Percentiles rank a stretch among this genome's conserved stretches.
phyloP scores from a whole-genome alignment of 2,888 invertebrate species.

The Frankliniella intonsa region DNA sequence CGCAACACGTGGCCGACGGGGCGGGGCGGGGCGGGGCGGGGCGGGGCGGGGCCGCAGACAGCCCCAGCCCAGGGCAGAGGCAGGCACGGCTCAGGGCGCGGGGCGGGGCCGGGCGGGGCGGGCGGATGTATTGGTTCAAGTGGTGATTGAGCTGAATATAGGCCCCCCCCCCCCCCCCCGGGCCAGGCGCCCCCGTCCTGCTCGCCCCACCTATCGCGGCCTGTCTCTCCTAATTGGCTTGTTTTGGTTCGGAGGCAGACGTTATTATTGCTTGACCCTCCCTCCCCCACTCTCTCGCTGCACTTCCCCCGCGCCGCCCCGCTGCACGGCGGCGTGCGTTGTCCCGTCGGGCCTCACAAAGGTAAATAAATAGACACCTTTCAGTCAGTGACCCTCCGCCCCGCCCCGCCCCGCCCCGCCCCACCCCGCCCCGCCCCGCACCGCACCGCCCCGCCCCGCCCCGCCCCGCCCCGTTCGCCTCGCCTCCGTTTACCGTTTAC shows the following conservation, averaged over 20 bases:
- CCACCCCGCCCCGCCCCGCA: neutral
- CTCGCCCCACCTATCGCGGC: neutral
- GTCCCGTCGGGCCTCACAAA: neutral
- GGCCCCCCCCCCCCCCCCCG: neutral
- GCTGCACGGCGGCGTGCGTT: neutral
- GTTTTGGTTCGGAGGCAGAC: conserved; percentile 4
- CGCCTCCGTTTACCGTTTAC: no score
- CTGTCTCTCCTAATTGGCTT: conserved; percentile 8
- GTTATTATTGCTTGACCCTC: neutral
- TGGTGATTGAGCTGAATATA: conserved; percentile 26
- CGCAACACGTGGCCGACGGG: neutral
- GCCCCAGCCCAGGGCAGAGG: no score
- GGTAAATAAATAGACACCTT: neutral
- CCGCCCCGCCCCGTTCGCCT: no score
- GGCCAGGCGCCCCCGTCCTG: neutral
- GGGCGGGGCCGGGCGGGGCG: neutral
- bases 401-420: neutral
- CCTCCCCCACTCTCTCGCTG: neutral
- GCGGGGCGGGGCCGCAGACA: no score
- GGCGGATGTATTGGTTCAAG: conserved; percentile 2
- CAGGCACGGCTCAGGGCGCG: no score
- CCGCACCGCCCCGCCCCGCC: neutral
- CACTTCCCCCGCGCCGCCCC: neutral
- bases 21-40: neutral
- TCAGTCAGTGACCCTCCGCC: neutral